phyloP scores from a whole-genome alignment of 53 echinoderm and acorn worm species.

The Astropecten irregularis region DNA sequence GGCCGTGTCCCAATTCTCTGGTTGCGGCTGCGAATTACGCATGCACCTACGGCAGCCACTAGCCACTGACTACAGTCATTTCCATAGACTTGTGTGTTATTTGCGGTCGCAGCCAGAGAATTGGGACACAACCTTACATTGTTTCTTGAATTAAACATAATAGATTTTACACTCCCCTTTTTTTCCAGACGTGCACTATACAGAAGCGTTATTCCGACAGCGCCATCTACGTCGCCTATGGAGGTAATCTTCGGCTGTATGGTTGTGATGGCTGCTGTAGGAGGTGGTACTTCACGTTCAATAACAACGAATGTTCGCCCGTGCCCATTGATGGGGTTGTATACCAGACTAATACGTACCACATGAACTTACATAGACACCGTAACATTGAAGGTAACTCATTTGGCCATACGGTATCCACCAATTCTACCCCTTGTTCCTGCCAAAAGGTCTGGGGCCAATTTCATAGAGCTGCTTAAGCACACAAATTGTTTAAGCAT shows the following conservation, averaged over 20 bases:
- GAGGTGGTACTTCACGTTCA: constrained; percentile 80
- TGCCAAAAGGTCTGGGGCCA: too few relatives aligned
- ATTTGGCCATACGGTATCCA: neutral
- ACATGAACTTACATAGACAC: constrained; percentile 77
- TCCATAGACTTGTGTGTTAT: too few relatives aligned
- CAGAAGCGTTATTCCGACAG: constrained; percentile 65
- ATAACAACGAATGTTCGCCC: constrained; percentile 74
- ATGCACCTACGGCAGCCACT: too few relatives aligned
- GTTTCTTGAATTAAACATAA: neutral
- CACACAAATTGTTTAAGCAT: too few relatives aligned
- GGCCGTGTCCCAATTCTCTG: too few relatives aligned
- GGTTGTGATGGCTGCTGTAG: constrained; percentile 73
- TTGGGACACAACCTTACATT: too few relatives aligned
- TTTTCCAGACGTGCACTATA: constrained; percentile 63
- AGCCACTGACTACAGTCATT: too few relatives aligned
- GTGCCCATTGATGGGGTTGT: constrained; percentile 70
- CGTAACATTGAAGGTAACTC: constrained; percentile 74
- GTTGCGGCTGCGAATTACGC: too few relatives aligned
- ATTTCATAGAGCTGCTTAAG: too few relatives aligned
- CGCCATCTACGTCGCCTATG: constrained; percentile 74
- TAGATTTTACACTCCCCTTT: neutral
- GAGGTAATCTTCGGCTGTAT: constrained; percentile 70
- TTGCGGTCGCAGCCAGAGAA: too few relatives aligned
- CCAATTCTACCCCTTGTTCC: neutral
- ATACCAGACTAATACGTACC: constrained; percentile 64